A percentile compares a stretch with the other conserved stretches of the same genome.
Conservation (phyloP, 2,888 invertebrate genomes). For the Chelonus formosanus region DNA sequence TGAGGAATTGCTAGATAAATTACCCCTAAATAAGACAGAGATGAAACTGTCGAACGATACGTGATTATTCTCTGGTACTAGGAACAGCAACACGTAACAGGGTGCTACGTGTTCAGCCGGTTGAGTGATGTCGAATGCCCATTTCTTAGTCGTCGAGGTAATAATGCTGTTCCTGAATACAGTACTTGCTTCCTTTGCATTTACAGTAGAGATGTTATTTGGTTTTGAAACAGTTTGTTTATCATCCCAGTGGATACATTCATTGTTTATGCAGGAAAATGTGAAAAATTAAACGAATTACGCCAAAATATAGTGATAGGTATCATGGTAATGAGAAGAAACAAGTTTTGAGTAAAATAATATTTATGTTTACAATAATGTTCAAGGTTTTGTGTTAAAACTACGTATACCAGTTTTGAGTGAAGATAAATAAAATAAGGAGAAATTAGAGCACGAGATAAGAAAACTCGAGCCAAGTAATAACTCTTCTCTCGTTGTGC, state of each 20-base stretch:
- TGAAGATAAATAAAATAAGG: conserved; percentile 7
- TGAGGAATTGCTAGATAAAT: conserved; percentile 33
- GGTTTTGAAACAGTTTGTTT: conserved; percentile 23
- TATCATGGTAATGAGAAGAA: too few species aligned
- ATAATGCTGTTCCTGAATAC: conserved; percentile 36
- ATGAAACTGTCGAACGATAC: conserved; percentile 36
- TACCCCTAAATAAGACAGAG: conserved; percentile 19
- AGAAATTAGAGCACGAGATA: conserved; percentile 13
- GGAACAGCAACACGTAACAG: conserved; percentile 16
- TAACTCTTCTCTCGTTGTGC: conserved; percentile 45
- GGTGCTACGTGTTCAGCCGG: conserved; percentile 22
- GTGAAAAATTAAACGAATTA: background rate
- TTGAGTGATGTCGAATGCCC: conserved; percentile 32
- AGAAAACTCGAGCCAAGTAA: conserved; percentile 18
- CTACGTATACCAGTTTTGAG: too few species aligned
- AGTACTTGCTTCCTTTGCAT: conserved; percentile 22
- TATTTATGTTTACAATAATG: too few species aligned
- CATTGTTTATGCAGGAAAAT: too few species aligned
- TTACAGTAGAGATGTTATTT: conserved; percentile 10
- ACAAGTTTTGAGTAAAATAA: too few species aligned
- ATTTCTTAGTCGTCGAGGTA: conserved; percentile 39
- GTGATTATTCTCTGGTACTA: conserved; percentile 33
- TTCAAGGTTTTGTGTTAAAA: too few species aligned
- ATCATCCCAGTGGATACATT: background rate
- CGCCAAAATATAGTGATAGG: too few species aligned